Evolutionary conservation across 2,888 invertebrate species (phyloP).

Genomic region (Napeogenes inachia): DNA sequence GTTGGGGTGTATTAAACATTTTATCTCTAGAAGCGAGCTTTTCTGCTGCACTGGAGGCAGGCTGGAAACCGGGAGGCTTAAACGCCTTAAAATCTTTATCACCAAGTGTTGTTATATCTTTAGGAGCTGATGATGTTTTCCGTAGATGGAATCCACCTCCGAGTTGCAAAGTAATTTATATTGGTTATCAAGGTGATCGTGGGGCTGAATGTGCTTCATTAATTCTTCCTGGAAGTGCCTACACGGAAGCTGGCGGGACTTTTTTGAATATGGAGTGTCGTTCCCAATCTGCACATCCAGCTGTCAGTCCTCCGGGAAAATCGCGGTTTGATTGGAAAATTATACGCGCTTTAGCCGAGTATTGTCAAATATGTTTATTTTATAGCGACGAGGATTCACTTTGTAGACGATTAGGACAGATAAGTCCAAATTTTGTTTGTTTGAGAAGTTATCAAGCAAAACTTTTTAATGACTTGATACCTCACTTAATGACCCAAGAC

Average conservation of each 20-base stretch:
- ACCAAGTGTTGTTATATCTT: conserved; percentile 88
- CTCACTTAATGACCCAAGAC: conserved; percentile 29
- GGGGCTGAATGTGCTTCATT: conserved; percentile 94
- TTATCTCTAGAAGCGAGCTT: conserved; percentile 94
- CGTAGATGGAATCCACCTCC: conserved; percentile 86
- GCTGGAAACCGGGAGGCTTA: conserved; percentile 87
- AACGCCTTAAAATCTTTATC: conserved; percentile 75
- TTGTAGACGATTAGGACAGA: conserved; percentile 48
- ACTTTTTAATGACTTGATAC: conserved; percentile 42
- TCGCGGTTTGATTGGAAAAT: conserved; percentile 99
- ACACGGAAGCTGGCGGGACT: conserved; percentile 96
- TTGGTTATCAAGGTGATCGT: conserved; percentile 95
- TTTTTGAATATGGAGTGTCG: conserved; percentile 98
- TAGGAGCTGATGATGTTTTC: conserved; percentile 94
- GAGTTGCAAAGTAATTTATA: conserved; percentile 89
- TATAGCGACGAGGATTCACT: conserved; percentile 50
- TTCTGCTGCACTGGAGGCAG: conserved; percentile 96
- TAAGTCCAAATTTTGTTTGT: conserved; percentile 57
- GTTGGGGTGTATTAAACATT: conserved; percentile 85
- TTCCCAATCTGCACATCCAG: conserved; percentile 90
- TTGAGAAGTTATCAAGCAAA: conserved; percentile 51
- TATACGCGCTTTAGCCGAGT: conserved; percentile 74
- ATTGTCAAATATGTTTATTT: conserved; percentile 44
- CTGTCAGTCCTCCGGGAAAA: conserved; percentile 93
- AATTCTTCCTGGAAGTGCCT: conserved; percentile 96